These are phyloP conservation scores for Carollia perspicillata DNA, from an alignment of 2,113 vertebrate species.

Conservation along the genomic window DNA sequence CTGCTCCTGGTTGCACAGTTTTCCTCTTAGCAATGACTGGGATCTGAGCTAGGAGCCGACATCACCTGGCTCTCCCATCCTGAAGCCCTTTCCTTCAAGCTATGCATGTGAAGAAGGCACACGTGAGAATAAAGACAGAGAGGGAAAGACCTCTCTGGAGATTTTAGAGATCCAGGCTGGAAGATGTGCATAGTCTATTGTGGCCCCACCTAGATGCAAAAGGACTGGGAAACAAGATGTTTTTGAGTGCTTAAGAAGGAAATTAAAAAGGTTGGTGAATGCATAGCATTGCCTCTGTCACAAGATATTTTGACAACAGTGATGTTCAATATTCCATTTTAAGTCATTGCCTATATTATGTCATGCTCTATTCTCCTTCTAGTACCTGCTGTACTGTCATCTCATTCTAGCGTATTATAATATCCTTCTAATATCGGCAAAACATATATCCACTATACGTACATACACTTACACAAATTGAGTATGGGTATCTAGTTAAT, in stretches of 20 bases:
- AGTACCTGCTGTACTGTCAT: neutral
- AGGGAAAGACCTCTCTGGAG: neutral
- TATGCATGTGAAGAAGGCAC: neutral
- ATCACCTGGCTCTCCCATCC: neutral
- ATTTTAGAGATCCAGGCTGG: neutral
- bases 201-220: neutral
- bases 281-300: neutral
- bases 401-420: neutral
- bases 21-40: neutral
- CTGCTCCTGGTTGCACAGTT: neutral
- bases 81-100: neutral
- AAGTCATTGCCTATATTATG: neutral
- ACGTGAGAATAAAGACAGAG: neutral
- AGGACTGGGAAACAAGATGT: neutral
- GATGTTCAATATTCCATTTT: slow-evolving; percentile 10
- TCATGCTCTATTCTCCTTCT: neutral
- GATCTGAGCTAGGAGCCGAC: neutral
- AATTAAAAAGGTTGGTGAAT: neutral
- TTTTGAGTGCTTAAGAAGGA: neutral
- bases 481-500: neutral
- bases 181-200: neutral
- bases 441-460: neutral
- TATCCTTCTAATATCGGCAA: neutral
- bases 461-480: neutral
- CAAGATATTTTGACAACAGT: neutral